A percentile compares a stretch with the other conserved stretches of the same genome.
Evolutionary conservation across 2,113 vertebrate species (phyloP).

Genomic region (Leuciscus idus): DNA sequence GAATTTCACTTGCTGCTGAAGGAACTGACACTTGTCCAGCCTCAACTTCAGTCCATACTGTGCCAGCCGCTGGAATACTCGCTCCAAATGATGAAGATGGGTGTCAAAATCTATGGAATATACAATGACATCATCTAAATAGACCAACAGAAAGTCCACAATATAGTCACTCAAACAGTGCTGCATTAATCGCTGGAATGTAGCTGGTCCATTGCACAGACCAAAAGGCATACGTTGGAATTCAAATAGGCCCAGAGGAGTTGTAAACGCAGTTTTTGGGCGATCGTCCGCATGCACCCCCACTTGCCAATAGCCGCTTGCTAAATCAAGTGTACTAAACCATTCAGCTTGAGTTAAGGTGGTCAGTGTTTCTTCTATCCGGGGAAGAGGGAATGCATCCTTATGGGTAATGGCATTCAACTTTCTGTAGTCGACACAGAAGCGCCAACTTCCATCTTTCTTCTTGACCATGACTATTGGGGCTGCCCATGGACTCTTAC

Average conservation of each 20-base stretch:
- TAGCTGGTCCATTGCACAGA: not conserved
- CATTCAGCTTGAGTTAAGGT: not conserved
- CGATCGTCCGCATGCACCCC: not conserved
- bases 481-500: not conserved
- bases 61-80: not conserved
- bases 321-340: not conserved
- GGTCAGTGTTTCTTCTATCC: not conserved
- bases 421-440: not conserved
- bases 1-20: no score
- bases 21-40: not conserved
- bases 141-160: not conserved
- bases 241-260: not conserved
- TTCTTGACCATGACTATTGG: no score
- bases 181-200: not conserved
- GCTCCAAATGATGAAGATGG: not conserved
- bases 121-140: not conserved
- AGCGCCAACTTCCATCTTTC: not conserved
- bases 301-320: not conserved
- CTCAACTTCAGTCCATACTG: not conserved
- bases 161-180: not conserved
- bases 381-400: not conserved
- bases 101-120: not conserved
- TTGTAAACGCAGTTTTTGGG: not conserved
- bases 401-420: not conserved
- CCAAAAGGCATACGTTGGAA: not conserved